Base-by-base conservation (phyloP, 2,113 vertebrate species). In the Tenebrosternarchus preto region DNA sequence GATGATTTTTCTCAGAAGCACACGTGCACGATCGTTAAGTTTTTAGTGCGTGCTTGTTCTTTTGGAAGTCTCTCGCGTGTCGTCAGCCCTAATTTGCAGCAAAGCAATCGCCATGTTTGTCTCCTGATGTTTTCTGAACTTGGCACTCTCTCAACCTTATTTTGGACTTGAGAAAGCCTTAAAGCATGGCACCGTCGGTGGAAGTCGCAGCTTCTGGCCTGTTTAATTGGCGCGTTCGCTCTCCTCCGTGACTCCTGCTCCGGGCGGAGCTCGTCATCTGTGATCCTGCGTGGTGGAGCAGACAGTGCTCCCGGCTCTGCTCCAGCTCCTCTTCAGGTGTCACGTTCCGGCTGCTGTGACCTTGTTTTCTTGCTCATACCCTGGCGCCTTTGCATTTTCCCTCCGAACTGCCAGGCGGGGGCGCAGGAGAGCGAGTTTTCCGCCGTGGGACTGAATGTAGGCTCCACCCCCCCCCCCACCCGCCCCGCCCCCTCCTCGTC, bases 201-300 rank as follows among this genome's bases (percentile, higher is more conserved):
- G 83, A 91, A 90, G 88, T 93, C 88, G 77, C 88, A 87, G 90
- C 82, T 92, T 93, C 88, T 84, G 91, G 84, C 87, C 84, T 83
- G 84, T 90, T 89, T 92, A 93, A 93, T 93, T 93, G 85, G 89
- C 82, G 75, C 84, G 88, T 88, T 91, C 91, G 90, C 91, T 93
- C 92, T 92, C 84, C 86, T 91, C 88, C 91, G 88, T 92, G 89
- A 89, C 91, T 91, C 90, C 90, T 90, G 90, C 92, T 93, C 91
- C 84, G 82, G 92, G 90, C 91, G 89, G 88, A 91, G 87, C 91
- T 93, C 87, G 86, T 93, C 90, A 90, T 92, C 89, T 93, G 89
- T 92, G 91, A 88, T 91, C 93, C 87, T 90, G 90, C 91, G 91
- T 89, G 92, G 87, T 92, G 92, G 92, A 91, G 87, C 92, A 92